phyloP scores from a whole-genome alignment of 2,888 invertebrate species.

The Plebejus anna region DNA sequence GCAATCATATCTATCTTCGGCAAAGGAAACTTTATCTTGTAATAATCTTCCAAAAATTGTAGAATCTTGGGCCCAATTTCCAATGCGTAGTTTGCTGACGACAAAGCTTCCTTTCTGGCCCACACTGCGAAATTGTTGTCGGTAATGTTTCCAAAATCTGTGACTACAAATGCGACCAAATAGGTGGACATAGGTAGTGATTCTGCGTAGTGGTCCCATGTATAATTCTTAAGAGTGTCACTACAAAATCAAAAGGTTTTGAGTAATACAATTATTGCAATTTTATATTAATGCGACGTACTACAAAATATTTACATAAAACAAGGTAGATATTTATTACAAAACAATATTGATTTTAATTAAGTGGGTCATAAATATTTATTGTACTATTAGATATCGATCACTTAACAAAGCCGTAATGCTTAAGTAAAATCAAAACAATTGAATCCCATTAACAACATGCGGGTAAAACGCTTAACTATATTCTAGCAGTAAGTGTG shows the following conservation, averaged over 20 bases:
- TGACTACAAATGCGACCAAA: conserved; percentile 90
- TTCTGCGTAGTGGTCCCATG: conserved; percentile 88
- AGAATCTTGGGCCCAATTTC: conserved; percentile 88
- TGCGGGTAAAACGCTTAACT: conserved; percentile 17
- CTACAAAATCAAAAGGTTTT: conserved; percentile 54
- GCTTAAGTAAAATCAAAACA: conserved; percentile 16
- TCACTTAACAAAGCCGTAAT: conserved; percentile 5
- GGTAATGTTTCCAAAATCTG: conserved; percentile 83
- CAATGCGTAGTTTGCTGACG: conserved; percentile 87
- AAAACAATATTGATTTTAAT: background rate
- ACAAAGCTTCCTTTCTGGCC: conserved; percentile 84
- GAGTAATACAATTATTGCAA: too few relatives aligned
- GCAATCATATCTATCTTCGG: conserved; percentile 96
- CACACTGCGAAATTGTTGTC: conserved; percentile 84
- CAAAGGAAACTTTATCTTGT: conserved; percentile 87
- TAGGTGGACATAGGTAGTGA: conserved; percentile 95
- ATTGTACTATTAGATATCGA: background rate
- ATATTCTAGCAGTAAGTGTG: background rate
- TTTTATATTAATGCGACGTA: background rate
- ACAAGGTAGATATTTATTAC: background rate
- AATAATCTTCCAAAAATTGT: conserved; percentile 85
- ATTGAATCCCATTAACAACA: conserved; percentile 13
- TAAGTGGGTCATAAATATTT: conserved; percentile 5
- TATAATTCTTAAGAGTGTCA: conserved; percentile 79
- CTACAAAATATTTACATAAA: background rate